phyloP scores from a whole-genome alignment of 1,140 invertebrate species.

The Batillaria attramentaria region DNA sequence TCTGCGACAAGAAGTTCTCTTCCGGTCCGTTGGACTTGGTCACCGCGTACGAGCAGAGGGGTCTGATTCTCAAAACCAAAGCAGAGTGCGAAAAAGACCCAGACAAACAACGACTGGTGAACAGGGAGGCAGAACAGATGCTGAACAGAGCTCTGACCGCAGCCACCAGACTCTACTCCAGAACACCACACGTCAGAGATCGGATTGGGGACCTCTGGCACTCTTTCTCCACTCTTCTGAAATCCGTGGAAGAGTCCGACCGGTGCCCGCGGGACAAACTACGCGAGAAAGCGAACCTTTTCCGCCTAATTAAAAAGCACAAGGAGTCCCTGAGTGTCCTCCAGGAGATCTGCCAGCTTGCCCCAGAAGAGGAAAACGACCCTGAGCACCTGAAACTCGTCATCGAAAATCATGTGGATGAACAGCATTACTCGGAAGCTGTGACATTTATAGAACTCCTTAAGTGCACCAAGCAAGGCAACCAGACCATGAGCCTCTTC shows the following conservation, averaged over 20 bases:
- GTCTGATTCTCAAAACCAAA: background rate
- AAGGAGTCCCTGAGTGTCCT: background rate
- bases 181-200: background rate
- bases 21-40: background rate
- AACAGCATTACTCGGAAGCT: background rate
- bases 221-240: background rate
- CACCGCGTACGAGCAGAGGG: constrained; percentile 4
- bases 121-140: background rate
- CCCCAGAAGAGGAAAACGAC: background rate
- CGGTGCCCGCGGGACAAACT: background rate
- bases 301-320: background rate
- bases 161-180: background rate
- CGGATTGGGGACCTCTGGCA: background rate
- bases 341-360: background rate
- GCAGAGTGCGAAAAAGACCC: background rate
- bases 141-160: background rate
- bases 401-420: background rate
- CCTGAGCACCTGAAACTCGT: background rate
- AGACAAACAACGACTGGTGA: too few species aligned
- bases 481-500: background rate
- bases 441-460: background rate
- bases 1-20: too few species aligned
- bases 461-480: background rate
- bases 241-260: background rate
- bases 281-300: background rate